Conservation (phyloP, 2,113 vertebrate species). For the Micronycteris hirsuta region DNA sequence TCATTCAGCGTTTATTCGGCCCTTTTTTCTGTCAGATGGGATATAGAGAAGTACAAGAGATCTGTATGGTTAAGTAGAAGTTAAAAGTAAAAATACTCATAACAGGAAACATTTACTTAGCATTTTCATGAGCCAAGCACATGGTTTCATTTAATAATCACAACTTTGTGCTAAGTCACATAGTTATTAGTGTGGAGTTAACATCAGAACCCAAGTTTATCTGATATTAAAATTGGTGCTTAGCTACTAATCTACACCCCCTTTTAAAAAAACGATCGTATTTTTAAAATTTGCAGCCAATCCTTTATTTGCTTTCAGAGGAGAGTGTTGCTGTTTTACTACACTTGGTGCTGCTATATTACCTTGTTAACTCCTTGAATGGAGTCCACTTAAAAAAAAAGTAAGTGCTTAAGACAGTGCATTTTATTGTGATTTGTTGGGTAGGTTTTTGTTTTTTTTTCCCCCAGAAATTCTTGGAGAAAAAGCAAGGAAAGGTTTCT, state of each 20-base stretch:
- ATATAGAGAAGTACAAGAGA: not conserved
- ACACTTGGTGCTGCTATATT: not conserved
- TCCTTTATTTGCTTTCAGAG: not conserved
- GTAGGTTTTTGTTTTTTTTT: not conserved
- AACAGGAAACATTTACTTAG: not conserved
- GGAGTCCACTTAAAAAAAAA: not conserved
- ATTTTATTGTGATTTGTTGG: constrained; percentile 4
- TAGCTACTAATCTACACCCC: not conserved
- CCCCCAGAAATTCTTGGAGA: not conserved
- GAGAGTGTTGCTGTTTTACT: not conserved
- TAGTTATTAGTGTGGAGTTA: not conserved
- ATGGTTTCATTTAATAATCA: not conserved
- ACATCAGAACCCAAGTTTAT: not conserved
- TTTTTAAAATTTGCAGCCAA: not conserved
- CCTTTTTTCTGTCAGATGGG: not conserved
- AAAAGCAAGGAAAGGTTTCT: not conserved
- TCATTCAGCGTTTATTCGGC: not conserved
- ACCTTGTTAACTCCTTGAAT: not conserved
- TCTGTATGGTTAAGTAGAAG: not conserved
- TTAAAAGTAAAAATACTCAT: not conserved
- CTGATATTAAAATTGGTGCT: not conserved
- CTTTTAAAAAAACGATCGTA: not conserved
- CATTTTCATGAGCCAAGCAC: not conserved
- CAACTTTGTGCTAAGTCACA: not conserved
- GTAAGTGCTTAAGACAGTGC: not conserved